These are phyloP conservation scores for Agrochola litura DNA, from an alignment of 2,888 invertebrate genomes.

Conservation along the genomic window DNA sequence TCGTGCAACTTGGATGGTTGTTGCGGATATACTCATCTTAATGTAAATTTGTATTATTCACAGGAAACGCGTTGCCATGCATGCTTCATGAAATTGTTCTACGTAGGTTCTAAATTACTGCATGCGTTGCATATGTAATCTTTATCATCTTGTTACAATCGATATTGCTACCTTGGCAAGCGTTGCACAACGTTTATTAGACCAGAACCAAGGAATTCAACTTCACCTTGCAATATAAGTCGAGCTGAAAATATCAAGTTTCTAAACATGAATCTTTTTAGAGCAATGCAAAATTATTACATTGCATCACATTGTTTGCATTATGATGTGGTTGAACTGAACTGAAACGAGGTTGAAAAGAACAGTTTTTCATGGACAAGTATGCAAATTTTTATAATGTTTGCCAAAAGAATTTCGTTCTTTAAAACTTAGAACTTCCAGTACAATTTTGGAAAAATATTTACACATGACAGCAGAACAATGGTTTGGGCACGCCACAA, in stretches of 20 bases:
- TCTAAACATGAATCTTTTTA: slow-evolving; percentile 72
- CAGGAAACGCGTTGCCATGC: slow-evolving; percentile 60
- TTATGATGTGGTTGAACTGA: slow-evolving; percentile 25
- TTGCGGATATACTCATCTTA: slow-evolving; percentile 64
- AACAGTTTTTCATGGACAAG: not conserved
- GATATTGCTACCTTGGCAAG: slow-evolving; percentile 56
- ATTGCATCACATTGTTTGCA: slow-evolving; percentile 52
- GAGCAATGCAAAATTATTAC: slow-evolving; percentile 55
- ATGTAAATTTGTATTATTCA: slow-evolving; percentile 67
- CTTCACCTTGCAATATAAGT: slow-evolving; percentile 78
- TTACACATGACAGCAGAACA: not conserved
- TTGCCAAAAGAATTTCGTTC: not conserved
- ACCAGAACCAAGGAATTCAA: slow-evolving; percentile 79
- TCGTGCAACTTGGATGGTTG: slow-evolving; percentile 56
- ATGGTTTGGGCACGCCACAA: not conserved
- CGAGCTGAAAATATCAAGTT: slow-evolving; percentile 72
- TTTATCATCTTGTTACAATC: slow-evolving; percentile 48
- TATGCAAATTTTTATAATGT: not conserved
- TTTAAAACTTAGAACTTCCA: not conserved
- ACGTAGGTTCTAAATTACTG: slow-evolving; percentile 38
- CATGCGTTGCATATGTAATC: slow-evolving; percentile 42
- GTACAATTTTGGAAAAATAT: not conserved
- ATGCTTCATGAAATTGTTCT: slow-evolving; percentile 60
- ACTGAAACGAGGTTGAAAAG: slow-evolving; percentile 21
- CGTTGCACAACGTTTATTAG: slow-evolving; percentile 71